Evolutionary conservation across 2,888 invertebrate species (phyloP), one percentile per base, ranked within the genome.

Genomic region (Drosophila ezoana): DNA sequence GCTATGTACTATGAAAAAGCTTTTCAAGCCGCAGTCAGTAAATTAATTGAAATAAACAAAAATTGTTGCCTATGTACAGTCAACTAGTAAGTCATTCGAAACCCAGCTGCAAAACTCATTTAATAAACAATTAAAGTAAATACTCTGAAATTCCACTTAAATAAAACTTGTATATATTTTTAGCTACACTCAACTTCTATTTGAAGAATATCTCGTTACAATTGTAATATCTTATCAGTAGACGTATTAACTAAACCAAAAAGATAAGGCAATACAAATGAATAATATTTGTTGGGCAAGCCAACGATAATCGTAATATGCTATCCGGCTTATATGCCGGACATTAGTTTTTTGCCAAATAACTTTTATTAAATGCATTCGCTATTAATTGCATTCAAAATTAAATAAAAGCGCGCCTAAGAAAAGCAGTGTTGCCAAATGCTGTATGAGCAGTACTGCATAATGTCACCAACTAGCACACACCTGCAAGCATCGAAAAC

Each of bases 401-500:
- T 28, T 0, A 5, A n/a, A 33, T 9, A 10, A 20, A 9, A 3
- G 14, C 45, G 68, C 73, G 77, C 62, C 11, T 8, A 8, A 14
- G 2, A 8, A 40, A 44, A 48, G 1, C 5, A 72, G 78, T 75
- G 73, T 28, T 77, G 62, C 9, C 0, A 47, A 75, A 10, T 32
- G 41, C 13, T 2, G 11, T n/a, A 9, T 5, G 3, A 2, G 0
- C 13, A 77, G 75, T 75, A 33, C 43, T 75, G 73, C 5, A 49
- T 11, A 75, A 60, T 60, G 47, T 45, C 33, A 43, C 18, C 11
- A 28, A 38, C 35, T 23, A 37, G 32, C 72, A 72, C 67, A 75
- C 75, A 75, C 75, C 75, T 77, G 77, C 75, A 43, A 72, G 28
- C 52, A 41, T 8, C 37, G 8, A 6, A 47, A 57, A 20, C 4